A percentile compares a stretch with the other conserved stretches of the same genome.
phyloP scores from a whole-genome alignment of 2,797 vertebrate genomes.

The Avahi laniger region DNA sequence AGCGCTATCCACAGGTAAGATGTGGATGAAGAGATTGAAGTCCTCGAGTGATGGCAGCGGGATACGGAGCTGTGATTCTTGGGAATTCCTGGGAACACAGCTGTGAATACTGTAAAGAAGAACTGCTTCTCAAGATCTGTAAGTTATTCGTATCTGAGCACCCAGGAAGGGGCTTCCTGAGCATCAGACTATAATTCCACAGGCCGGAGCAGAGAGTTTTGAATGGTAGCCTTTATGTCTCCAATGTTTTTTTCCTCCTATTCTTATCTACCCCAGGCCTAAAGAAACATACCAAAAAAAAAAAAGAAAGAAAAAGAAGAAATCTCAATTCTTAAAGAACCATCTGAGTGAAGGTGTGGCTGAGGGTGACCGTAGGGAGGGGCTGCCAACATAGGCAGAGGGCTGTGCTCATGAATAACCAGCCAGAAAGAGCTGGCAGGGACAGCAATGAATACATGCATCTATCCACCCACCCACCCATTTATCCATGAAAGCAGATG shows the following conservation, averaged over 20 bases:
- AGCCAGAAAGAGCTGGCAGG: neutral
- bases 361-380: neutral
- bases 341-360: neutral
- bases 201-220: neutral
- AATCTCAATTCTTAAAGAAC: neutral
- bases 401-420: neutral
- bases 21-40: neutral
- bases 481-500: neutral
- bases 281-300: neutral
- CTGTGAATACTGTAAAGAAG: neutral
- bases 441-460: neutral
- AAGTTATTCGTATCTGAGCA: too few species aligned
- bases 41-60: fast-evolving
- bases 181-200: neutral
- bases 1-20: neutral
- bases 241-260: neutral
- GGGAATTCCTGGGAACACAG: neutral
- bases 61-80: fast-evolving
- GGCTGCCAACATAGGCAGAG: neutral
- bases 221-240: neutral
- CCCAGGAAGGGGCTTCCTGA: neutral
- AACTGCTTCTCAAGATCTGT: neutral
- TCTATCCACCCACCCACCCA: too few species aligned
- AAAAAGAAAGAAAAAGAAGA: neutral
- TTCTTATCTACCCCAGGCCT: neutral